Evolutionary conservation across 2,888 invertebrate species (phyloP).

Genomic region (Isoperla grammatica): DNA sequence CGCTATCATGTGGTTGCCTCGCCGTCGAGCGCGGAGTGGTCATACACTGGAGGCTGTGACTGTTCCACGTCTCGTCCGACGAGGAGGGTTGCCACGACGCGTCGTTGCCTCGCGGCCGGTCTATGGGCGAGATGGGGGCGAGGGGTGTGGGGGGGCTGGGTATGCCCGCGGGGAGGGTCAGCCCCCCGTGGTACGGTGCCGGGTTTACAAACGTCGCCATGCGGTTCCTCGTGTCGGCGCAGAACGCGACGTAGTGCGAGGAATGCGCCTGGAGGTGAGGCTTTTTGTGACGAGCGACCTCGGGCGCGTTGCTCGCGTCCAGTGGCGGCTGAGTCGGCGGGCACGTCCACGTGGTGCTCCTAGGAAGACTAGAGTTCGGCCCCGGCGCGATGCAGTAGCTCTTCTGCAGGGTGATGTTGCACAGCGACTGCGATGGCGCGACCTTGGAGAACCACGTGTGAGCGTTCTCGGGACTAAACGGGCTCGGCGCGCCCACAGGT

Average conservation of each 20-base stretch:
- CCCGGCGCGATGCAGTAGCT: not conserved
- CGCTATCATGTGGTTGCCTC: not conserved
- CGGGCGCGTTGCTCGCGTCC: not conserved
- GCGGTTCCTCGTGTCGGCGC: too few relatives aligned
- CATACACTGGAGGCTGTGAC: constrained; percentile 32
- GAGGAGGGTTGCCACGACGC: constrained; percentile 19
- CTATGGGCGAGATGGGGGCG: constrained; percentile 12
- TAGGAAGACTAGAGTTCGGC: not conserved
- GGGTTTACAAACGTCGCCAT: constrained; percentile 25
- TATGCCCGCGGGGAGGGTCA: constrained; percentile 49
- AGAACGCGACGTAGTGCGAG: too few relatives aligned
- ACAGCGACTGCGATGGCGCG: not conserved
- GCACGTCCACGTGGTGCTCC: not conserved
- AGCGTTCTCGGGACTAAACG: constrained; percentile 31
- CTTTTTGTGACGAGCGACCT: not conserved
- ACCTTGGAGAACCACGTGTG: not conserved
- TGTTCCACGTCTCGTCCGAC: constrained; percentile 35
- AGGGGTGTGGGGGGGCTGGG: constrained; percentile 48
- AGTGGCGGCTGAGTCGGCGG: not conserved
- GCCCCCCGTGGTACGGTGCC: constrained; percentile 45
- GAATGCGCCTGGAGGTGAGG: not conserved
- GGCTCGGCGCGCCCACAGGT: constrained; percentile 42
- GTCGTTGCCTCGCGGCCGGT: constrained; percentile 16
- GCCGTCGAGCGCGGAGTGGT: not conserved
- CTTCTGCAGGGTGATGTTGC: not conserved